A percentile compares a stretch with the other conserved stretches of the same genome.
phyloP scores from a whole-genome alignment of 30 jellyfish, hydroid and myxozoan species.

The Hydractinia symbiolongicarpus region DNA sequence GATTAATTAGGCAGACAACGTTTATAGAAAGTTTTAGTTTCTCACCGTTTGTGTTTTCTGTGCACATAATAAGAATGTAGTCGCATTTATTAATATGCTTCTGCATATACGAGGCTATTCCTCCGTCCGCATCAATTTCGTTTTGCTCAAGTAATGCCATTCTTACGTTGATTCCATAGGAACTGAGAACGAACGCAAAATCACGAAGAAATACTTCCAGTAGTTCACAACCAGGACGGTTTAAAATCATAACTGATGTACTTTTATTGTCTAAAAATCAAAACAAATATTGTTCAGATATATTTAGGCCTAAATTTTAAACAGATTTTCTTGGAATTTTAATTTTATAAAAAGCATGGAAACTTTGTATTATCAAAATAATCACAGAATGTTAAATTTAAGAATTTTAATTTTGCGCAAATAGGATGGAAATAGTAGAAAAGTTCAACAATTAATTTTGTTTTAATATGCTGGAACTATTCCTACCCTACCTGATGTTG shows the following conservation, averaged over 20 bases:
- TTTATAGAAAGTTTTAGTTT: no score
- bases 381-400: no score
- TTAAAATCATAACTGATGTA: slow-evolving; percentile 10
- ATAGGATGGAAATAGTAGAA: no score
- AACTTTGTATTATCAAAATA: no score
- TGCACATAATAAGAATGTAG: slow-evolving; percentile 26
- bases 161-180: slow-evolving; percentile 14
- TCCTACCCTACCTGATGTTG: no score
- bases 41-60: slow-evolving; percentile 2
- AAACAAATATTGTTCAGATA: not conserved
- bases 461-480: no score
- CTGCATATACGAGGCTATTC: slow-evolving; percentile 30
- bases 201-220: slow-evolving; percentile 4
- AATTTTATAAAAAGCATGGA: no score
- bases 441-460: no score
- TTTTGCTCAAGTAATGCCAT: slow-evolving; percentile 25
- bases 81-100: slow-evolving; percentile 23
- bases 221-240: slow-evolving; percentile 38
- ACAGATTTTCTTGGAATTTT: no score
- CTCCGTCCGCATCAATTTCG: slow-evolving; percentile 30
- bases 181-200: slow-evolving; percentile 20
- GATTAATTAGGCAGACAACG: no score
- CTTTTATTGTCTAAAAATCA: not conserved
- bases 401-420: no score
- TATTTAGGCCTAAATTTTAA: no score